Conservation (phyloP, 1,140 invertebrate species). For the Procambarus clarkii region DNA sequence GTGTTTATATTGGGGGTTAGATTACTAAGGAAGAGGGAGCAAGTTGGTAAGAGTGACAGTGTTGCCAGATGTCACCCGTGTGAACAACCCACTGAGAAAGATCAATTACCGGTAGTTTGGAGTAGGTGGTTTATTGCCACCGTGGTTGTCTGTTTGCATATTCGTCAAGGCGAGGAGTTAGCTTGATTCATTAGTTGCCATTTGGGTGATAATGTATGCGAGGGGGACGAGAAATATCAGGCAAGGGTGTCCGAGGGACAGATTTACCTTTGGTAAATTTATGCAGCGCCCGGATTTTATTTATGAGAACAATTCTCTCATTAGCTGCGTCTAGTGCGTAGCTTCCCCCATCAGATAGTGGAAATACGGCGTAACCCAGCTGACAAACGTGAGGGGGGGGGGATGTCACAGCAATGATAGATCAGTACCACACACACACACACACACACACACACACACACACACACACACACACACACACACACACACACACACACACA, state of each 20-base stretch:
- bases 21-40: neutral
- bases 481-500: neutral
- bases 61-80: conserved; percentile 32
- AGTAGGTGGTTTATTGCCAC: conserved; percentile 30
- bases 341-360: neutral
- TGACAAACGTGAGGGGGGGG: neutral
- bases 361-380: neutral
- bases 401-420: neutral
- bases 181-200: neutral
- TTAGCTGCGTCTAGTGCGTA: neutral
- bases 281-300: conserved; percentile 13
- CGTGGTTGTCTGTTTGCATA: neutral
- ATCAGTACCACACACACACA: neutral
- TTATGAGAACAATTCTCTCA: conserved; percentile 33
- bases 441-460: conserved; percentile 8
- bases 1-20: too few relatives aligned
- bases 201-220: neutral
- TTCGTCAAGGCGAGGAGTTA: neutral
- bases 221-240: neutral
- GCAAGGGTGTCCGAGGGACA: neutral
- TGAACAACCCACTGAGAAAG: conserved; percentile 24
- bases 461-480: neutral
- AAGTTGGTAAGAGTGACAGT: neutral
- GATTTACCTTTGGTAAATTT: neutral
- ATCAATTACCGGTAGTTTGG: conserved; percentile 46